Conservation (phyloP, 2,797 vertebrate genomes). For the Geotrypetes seraphini region DNA sequence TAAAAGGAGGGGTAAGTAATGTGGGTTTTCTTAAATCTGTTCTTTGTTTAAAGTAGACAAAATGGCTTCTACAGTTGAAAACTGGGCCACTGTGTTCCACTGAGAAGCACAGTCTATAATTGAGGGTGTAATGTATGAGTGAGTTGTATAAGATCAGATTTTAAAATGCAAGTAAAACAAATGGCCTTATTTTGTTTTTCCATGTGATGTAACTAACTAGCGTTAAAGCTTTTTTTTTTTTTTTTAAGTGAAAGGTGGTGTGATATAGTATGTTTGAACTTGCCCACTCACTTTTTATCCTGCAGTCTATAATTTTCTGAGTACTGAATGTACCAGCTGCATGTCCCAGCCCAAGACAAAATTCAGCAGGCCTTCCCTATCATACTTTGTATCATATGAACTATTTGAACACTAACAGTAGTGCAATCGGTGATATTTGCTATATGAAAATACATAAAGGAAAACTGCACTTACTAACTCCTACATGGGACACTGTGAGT, state of each 20-base stretch:
- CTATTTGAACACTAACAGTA: not conserved
- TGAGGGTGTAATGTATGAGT: not conserved
- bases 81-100: not conserved
- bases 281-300: not conserved
- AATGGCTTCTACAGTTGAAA: too few relatives aligned
- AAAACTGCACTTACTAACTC: not conserved
- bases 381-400: not conserved
- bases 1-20: too few relatives aligned
- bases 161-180: constrained; percentile 20
- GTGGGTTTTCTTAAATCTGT: too few relatives aligned
- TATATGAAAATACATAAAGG: constrained; percentile 5
- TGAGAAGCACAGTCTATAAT: not conserved
- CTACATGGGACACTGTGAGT: not conserved
- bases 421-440: constrained; percentile 1
- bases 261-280: constrained; percentile 2
- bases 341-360: not conserved
- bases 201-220: constrained; percentile 25
- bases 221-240: constrained; percentile 9
- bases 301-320: constrained; percentile 1
- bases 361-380: not conserved
- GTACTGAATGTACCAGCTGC: not conserved
- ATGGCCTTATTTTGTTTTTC: constrained; percentile 20
- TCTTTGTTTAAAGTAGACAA: too few relatives aligned
- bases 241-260: not conserved
- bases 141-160: not conserved